These are phyloP conservation scores for Tetrapedia diversipes DNA, from an alignment of 2,888 invertebrate genomes.

Conservation along the genomic window DNA sequence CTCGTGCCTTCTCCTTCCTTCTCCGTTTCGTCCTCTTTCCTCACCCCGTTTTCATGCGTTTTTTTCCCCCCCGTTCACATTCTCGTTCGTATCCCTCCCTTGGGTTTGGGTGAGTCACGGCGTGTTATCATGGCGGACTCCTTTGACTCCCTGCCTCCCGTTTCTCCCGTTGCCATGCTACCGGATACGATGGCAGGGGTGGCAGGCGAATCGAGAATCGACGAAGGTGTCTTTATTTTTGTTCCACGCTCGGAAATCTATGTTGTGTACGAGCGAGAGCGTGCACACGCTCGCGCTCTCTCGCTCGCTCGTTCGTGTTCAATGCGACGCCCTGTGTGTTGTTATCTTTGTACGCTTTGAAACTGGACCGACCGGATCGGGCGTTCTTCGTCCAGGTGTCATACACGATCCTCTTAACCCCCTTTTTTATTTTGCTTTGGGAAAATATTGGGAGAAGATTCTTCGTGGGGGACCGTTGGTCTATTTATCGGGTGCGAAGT, in stretches of 20 bases:
- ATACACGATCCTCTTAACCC: conserved; percentile 30
- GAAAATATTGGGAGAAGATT: conserved; percentile 39
- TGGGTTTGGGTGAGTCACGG: conserved; percentile 59
- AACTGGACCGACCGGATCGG: conserved; percentile 59
- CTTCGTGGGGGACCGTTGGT: conserved; percentile 36
- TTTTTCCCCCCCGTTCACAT: background rate
- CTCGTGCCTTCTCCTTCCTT: conserved; percentile 38
- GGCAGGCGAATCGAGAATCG: conserved; percentile 34
- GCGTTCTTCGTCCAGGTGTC: conserved; percentile 51
- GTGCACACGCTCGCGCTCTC: background rate
- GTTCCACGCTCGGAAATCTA: conserved; percentile 22
- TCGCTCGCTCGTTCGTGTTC: background rate
- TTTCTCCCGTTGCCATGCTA: conserved; percentile 55
- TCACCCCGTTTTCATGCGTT: background rate
- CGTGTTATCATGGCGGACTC: conserved; percentile 60
- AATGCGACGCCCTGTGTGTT: conserved; percentile 26
- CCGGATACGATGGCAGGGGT: conserved; percentile 31
- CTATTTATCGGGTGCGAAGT: conserved; percentile 39
- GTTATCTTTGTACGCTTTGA: conserved; percentile 43
- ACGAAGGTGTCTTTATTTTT: conserved; percentile 49
- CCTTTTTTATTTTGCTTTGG: conserved; percentile 47
- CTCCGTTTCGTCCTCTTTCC: conserved; percentile 33
- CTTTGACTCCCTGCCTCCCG: conserved; percentile 53
- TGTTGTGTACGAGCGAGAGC: background rate
- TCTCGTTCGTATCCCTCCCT: conserved; percentile 44